Evolutionary conservation across 2,888 invertebrate genomes (phyloP), one percentile per base, ranked within the genome.

Genomic region (Ochropacha duplaris): DNA sequence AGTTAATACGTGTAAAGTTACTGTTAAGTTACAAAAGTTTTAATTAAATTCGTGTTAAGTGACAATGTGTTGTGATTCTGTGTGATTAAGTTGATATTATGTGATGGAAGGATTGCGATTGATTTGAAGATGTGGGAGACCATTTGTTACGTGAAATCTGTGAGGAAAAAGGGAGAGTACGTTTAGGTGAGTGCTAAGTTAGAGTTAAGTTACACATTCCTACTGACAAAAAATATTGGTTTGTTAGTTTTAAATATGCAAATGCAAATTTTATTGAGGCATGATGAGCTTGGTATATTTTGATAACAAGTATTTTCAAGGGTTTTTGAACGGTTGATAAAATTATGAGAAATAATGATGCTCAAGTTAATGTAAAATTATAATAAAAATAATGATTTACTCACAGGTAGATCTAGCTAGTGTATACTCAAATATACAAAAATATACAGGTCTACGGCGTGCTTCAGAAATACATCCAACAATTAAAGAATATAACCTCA

Each of bases 131-230:
- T 91, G 91, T 87, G 87, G 87, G 82, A 83, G 72, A 83, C 81
- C 74, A 79, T 87, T 74, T 87, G 88, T 79, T 88, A 83, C 80
- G 83, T 86, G 60, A 92, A 91, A 81, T 88, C 90, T 73, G 92
- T 92, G 61, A 84, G 92, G 78, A 92, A 92, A 92, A 92, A 92
- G 90, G 76, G 69, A 78, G 77, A 76, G 72, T 68, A 66, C 66
- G 68, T 76, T 74, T 88, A 90, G 86, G 89, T 90, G 66, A 83
- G 88, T 63, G 51, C 55, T 49, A 57, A 57, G 61, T 64, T 54
- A 57, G 66, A 64, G 64, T 60, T 65, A 57, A 50, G 64, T 50
- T 54, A 55, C 24, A 50, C 44, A 31, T 50, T 26, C 57, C 31
- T 31, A 34, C 44, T 44, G 12, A 49, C 26, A 54, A 5, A 22